Evolutionary conservation across 2,888 invertebrate genomes (phyloP), one percentile per base, ranked within the genome.

Genomic region (Drosophila gaucha): DNA sequence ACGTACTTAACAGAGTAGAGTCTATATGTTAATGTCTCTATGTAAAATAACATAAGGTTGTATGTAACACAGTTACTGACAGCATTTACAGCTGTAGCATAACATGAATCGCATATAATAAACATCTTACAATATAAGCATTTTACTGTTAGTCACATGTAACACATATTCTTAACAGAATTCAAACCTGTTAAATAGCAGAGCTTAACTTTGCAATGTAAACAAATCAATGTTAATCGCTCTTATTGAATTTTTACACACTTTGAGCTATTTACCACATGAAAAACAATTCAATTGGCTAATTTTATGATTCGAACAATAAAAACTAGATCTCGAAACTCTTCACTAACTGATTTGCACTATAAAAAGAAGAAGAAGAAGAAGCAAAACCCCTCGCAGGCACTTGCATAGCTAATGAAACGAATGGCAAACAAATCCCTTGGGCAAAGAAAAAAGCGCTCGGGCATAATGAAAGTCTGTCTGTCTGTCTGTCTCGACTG

Each of bases 391-490:
- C 9, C 8, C 2, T 6, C 10, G 39, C 39, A 24, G 12, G n/a
- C 43, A 36, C 31, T 35, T 36, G 50, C 50, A 38, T 51, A 36
- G 28, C 38, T 20, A 51, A 51, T 26, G 28, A 30, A 56, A 22
- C 41, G 28, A 26, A 39, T 14, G 31, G 38, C 49, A 43, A 59
- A 39, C 38, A 67, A 63, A 44, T 67, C 49, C 54, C 18, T 35
- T 16, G 14, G 14, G 12, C 20, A 20, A 3, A 33, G 16, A 33
- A n/a, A 22, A 44, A 8, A 31, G 10, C 20, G 51, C 14, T 4
- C 38, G 39, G 47, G 47, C 38, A 31, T 43, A 64, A 69, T 55
- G 56, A 74, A 56, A 55, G 47, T 30, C 55, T 20, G 73, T 72
- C 59, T 35, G 46, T 38, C 69, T 54, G 14, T 14, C 39, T 14